Percentiles rank a stretch among this genome's conserved stretches.
These are phyloP conservation scores for Heterodera carotae DNA, from an alignment of 1,140 invertebrate species.

Conservation along the genomic window DNA sequence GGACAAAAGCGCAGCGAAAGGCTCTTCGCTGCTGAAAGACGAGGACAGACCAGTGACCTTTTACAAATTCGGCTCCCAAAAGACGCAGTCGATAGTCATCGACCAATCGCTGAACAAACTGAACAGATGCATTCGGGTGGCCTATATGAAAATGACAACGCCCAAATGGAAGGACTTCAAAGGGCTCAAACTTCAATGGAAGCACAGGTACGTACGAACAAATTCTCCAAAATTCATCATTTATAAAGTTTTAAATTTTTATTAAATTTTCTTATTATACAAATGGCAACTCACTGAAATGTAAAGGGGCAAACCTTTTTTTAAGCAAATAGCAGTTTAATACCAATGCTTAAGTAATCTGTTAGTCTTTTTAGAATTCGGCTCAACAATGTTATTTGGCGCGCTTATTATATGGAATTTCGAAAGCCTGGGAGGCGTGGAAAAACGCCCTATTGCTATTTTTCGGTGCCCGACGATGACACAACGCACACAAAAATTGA, in stretches of 20 bases:
- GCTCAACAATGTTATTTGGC: constrained; percentile 99
- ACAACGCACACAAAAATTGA: constrained; percentile 64
- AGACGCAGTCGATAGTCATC: constrained; percentile 65
- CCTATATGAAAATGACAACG: constrained; percentile 74
- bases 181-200: constrained; percentile 91
- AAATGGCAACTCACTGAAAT: too few relatives aligned
- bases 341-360: too few relatives aligned
- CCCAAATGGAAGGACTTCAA: constrained; percentile 99
- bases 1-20: constrained; percentile 39
- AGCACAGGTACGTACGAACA: constrained; percentile 73
- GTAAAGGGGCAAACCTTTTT: too few relatives aligned
- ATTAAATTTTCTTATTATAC: too few relatives aligned
- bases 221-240: too few relatives aligned
- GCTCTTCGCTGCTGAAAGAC: constrained; percentile 44
- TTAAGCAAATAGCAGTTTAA: too few relatives aligned
- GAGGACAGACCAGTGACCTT: constrained; percentile 64
- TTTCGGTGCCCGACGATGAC: constrained; percentile 64
- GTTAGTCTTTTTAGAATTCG: constrained; percentile 75
- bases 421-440: constrained; percentile 55
- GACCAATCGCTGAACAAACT: constrained; percentile 65
- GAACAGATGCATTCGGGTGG: constrained; percentile 65
- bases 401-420: constrained; percentile 99
- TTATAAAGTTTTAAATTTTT: too few relatives aligned
- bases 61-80: constrained; percentile 64
- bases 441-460: constrained; percentile 64